Evolutionary conservation across 1,140 invertebrate genomes (phyloP).

Genomic region (Oryzaephilus surinamensis): DNA sequence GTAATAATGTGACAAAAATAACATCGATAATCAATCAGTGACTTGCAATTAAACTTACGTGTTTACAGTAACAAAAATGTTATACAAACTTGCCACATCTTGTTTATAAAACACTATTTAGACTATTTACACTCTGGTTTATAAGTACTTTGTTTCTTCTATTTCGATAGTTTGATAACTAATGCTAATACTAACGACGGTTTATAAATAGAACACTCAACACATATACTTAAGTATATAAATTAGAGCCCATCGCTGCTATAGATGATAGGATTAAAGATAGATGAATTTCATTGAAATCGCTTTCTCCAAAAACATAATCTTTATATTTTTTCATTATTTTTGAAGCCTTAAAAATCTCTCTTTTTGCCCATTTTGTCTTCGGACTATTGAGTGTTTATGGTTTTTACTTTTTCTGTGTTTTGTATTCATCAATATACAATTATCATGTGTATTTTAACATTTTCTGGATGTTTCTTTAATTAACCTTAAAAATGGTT

Average conservation of each 20-base stretch:
- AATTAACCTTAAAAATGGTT: constrained; percentile 35
- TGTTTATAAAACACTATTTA: too few species aligned
- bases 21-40: neutral
- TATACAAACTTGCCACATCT: too few species aligned
- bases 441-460: constrained; percentile 38
- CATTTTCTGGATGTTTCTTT: constrained; percentile 32
- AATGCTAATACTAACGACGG: constrained; percentile 36
- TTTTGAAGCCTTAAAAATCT: constrained; percentile 37
- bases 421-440: too few species aligned
- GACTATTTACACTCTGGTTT: too few species aligned
- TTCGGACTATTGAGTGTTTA: constrained; percentile 14
- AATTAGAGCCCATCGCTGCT: constrained; percentile 40
- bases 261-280: constrained; percentile 35
- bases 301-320: constrained; percentile 38
- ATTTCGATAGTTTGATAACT: too few species aligned
- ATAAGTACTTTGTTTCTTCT: too few species aligned
- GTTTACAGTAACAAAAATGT: too few species aligned
- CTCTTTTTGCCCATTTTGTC: constrained; percentile 13
- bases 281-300: constrained; percentile 37
- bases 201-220: too few species aligned
- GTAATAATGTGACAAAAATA: neutral
- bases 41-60: too few species aligned
- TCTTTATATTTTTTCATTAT: constrained; percentile 39
- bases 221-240: too few species aligned
- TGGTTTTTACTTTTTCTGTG: constrained; percentile 39